Evolutionary conservation across 2,888 invertebrate species (phyloP).

Genomic region (Choristoneura rosaceana): DNA sequence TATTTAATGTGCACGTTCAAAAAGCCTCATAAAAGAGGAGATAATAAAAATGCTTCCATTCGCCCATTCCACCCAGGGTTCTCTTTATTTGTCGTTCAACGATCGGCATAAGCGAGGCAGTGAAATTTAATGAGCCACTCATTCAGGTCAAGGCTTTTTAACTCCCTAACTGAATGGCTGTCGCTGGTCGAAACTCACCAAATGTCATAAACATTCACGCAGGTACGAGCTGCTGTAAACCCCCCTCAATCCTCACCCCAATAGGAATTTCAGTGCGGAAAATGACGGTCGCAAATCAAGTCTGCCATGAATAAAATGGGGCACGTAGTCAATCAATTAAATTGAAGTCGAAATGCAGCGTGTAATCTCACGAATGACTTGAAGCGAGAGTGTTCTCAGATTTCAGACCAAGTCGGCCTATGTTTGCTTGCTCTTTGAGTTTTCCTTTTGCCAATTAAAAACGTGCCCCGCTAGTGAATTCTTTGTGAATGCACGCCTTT

Average conservation of each 20-base stretch:
- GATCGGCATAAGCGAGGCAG: constrained; percentile 71
- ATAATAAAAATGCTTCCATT: constrained; percentile 57
- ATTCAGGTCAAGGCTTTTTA: constrained; percentile 74
- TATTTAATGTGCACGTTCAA: constrained; percentile 50
- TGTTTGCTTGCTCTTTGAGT: constrained; percentile 48
- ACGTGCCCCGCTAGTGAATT: constrained; percentile 61
- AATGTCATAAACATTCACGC: constrained; percentile 11
- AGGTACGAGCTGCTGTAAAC: background rate
- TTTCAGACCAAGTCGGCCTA: constrained; percentile 45
- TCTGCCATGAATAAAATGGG: background rate
- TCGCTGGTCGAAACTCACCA: constrained; percentile 16
- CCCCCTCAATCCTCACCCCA: background rate
- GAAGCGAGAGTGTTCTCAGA: background rate
- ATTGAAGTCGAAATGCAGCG: constrained; percentile 11
- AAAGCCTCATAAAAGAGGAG: constrained; percentile 56
- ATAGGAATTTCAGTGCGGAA: background rate
- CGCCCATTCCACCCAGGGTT: constrained; percentile 61
- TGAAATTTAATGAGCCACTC: constrained; percentile 73
- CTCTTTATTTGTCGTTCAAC: constrained; percentile 74
- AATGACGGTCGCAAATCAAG: constrained; percentile 9
- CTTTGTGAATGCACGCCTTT: constrained; percentile 62
- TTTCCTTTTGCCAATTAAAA: constrained; percentile 67
- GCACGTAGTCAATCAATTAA: constrained; percentile 15
- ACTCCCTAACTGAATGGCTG: constrained; percentile 45
- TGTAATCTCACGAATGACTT: constrained; percentile 12